Conservation (phyloP, 2,797 vertebrate genomes). For the Clarias fuscus region DNA sequence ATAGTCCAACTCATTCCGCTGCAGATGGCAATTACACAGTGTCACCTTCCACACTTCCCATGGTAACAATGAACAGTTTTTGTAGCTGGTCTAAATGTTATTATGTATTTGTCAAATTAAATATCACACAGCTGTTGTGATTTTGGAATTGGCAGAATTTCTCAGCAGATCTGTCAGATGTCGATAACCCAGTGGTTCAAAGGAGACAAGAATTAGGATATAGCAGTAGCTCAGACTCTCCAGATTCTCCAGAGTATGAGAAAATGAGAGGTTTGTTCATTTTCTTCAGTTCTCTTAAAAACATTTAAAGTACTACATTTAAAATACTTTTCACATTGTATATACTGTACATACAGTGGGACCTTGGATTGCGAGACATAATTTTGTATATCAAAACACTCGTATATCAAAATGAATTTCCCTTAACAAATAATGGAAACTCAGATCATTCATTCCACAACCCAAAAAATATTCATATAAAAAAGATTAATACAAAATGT, state of each 20-base stretch:
- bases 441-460: too few species aligned
- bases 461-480: too few species aligned
- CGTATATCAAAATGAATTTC: too few species aligned
- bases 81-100: neutral
- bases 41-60: slow-evolving; percentile 77
- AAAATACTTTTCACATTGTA: neutral
- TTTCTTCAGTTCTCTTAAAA: neutral
- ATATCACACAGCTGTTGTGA: neutral
- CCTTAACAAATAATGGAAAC: too few species aligned
- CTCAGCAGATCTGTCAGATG: slow-evolving; percentile 77
- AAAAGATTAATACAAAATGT: too few species aligned
- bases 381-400: too few species aligned
- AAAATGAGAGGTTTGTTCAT: slow-evolving; percentile 79
- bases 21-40: slow-evolving; percentile 76
- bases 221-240: slow-evolving; percentile 89
- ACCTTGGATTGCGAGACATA: too few species aligned
- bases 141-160: slow-evolving; percentile 73
- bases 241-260: slow-evolving; percentile 81
- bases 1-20: slow-evolving; percentile 80
- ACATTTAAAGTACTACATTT: too few species aligned
- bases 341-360: too few species aligned
- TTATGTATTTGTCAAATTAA: neutral
- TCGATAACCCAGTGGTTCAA: slow-evolving; percentile 78
- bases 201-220: slow-evolving; percentile 80
- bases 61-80: slow-evolving; percentile 69